These are phyloP conservation scores for Chironomus striatipennis DNA, from an alignment of 1,140 invertebrate species.

Conservation along the genomic window DNA sequence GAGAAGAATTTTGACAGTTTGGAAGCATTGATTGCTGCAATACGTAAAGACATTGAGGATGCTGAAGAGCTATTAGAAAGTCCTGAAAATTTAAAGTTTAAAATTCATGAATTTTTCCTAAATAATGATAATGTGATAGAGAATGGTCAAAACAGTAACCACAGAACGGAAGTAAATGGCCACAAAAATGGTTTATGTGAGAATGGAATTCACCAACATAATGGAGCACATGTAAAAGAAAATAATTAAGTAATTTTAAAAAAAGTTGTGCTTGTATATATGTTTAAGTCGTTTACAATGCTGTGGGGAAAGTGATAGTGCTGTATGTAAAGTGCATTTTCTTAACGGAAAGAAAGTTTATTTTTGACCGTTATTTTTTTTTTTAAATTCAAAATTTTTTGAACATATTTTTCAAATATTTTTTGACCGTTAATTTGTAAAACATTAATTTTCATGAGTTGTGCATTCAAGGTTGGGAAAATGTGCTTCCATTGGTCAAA, in stretches of 20 bases:
- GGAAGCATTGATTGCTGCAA: slow-evolving; percentile 65
- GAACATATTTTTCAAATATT: too few species aligned
- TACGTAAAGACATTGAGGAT: slow-evolving; percentile 63
- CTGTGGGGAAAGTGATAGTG: too few species aligned
- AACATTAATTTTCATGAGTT: too few species aligned
- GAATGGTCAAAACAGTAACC: neutral
- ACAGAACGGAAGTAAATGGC: neutral
- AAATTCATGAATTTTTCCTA: neutral
- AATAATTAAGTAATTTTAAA: neutral
- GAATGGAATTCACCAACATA: neutral
- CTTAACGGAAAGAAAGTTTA: too few species aligned
- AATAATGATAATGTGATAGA: neutral
- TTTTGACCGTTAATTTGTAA: too few species aligned
- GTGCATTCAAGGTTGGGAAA: too few species aligned
- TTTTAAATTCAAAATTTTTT: too few species aligned
- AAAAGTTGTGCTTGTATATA: neutral
- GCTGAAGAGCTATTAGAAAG: slow-evolving; percentile 49
- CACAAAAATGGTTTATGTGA: too few species aligned
- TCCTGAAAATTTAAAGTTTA: neutral
- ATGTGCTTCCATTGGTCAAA: too few species aligned
- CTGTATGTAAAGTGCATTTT: too few species aligned
- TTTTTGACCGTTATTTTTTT: too few species aligned
- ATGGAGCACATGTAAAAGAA: neutral
- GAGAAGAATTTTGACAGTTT: slow-evolving; percentile 75
- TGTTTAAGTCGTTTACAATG: neutral